Conservation (phyloP, 2,113 vertebrate genomes). For the Ammospiza nelsoni region DNA sequence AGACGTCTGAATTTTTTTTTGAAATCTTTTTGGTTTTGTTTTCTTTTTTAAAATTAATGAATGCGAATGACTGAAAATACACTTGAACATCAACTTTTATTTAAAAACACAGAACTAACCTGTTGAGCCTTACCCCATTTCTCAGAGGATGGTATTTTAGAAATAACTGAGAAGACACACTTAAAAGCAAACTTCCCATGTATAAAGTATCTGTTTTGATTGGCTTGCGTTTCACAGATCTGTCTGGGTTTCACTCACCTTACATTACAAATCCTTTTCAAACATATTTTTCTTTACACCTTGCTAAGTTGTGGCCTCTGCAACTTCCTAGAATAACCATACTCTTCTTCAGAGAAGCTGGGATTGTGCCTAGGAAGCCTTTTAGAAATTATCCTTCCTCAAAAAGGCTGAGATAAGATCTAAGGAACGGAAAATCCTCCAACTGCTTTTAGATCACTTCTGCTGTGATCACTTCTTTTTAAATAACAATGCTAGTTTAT, state of each 20-base stretch:
- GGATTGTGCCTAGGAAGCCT: neutral
- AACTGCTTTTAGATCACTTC: constrained; percentile 36
- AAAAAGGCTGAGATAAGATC: constrained; percentile 24
- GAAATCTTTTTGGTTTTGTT: accelerated
- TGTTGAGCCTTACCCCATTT: neutral
- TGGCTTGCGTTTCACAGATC: constrained; percentile 23
- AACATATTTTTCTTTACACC: constrained; percentile 43
- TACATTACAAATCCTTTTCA: constrained; percentile 33
- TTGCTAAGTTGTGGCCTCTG: constrained; percentile 21
- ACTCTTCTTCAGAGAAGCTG: constrained; percentile 6
- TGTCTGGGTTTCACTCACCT: constrained; percentile 26
- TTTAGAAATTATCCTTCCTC: neutral
- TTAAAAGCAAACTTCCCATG: neutral
- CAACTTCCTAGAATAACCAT: constrained; percentile 13
- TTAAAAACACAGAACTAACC: neutral
- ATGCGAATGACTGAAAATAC: neutral
- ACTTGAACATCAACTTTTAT: neutral
- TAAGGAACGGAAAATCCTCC: constrained; percentile 43
- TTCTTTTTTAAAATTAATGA: neutral
- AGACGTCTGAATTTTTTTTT: neutral
- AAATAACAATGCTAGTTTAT: constrained; percentile 36
- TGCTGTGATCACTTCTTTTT: neutral
- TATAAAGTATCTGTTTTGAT: constrained; percentile 3
- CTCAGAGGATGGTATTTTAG: neutral
- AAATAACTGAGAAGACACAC: neutral